Evolutionary conservation across 1,140 invertebrate genomes (phyloP).

Genomic region (Brachionus koreanus): DNA sequence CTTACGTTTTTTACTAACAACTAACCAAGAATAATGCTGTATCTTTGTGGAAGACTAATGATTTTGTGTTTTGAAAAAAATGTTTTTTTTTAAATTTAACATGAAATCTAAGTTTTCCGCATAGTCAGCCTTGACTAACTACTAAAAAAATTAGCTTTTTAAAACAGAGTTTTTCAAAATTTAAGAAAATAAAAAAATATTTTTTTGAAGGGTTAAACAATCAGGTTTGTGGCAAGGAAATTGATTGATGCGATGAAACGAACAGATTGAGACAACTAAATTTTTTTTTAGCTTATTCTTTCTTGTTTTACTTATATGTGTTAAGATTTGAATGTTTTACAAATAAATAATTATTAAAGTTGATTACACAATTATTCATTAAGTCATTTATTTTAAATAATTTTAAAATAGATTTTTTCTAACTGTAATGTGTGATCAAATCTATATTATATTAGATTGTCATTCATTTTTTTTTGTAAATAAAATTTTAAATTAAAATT

Average conservation of each 20-base stretch:
- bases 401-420: background rate
- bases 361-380: background rate
- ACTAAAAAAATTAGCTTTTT: background rate
- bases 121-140: background rate
- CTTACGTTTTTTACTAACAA: background rate
- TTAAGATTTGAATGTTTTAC: background rate
- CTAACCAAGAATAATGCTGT: background rate
- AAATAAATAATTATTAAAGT: background rate
- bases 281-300: background rate
- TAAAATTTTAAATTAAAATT: background rate
- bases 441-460: background rate
- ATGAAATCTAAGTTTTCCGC: constrained; percentile 43
- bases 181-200: background rate
- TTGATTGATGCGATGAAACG: background rate
- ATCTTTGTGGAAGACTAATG: constrained; percentile 44
- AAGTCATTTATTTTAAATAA: background rate
- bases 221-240: constrained; percentile 36
- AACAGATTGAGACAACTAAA: background rate
- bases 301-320: background rate
- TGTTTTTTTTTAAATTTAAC: background rate
- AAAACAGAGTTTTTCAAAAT: background rate
- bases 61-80: constrained; percentile 44
- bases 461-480: background rate
- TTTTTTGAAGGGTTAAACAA: constrained; percentile 20
- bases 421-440: background rate